phyloP scores from a whole-genome alignment of 2,888 invertebrate genomes.

The Syrphus vitripennis region DNA sequence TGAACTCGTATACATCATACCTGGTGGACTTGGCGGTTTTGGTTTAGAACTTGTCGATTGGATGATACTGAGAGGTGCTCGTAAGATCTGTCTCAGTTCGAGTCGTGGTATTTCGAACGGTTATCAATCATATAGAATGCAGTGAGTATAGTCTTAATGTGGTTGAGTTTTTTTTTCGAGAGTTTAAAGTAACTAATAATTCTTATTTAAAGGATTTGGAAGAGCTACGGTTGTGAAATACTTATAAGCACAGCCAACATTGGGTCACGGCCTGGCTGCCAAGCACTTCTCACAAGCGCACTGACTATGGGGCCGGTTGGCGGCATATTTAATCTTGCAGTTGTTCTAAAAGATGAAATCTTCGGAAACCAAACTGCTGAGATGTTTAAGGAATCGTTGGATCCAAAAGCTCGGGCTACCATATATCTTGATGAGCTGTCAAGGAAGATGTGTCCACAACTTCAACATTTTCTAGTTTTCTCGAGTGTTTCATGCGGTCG shows the following conservation, averaged over 20 bases:
- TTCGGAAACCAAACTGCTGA: conserved; percentile 89
- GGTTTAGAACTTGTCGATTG: conserved; percentile 94
- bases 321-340: conserved; percentile 95
- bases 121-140: conserved; percentile 89
- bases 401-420: conserved; percentile 91
- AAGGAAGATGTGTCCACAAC: conserved; percentile 83
- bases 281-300: conserved; percentile 85
- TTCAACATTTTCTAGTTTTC: conserved; percentile 92
- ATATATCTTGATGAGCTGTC: conserved; percentile 87
- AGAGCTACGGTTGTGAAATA: conserved; percentile 86
- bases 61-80: conserved; percentile 91
- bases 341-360: conserved; percentile 88
- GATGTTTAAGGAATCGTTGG: conserved; percentile 86
- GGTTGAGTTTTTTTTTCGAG: neutral
- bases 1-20: conserved; percentile 83
- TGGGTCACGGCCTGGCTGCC: conserved; percentile 87
- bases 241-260: conserved; percentile 88
- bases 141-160: conserved; percentile 81
- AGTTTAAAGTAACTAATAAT: neutral
- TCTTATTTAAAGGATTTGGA: conserved; percentile 84
- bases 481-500: conserved; percentile 95
- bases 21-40: conserved; percentile 95
- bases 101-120: conserved; percentile 90
- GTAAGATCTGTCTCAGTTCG: conserved; percentile 90
- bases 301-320: conserved; percentile 87